phyloP scores from a whole-genome alignment of 2,113 vertebrate genomes.

The Mirounga angustirostris region DNA sequence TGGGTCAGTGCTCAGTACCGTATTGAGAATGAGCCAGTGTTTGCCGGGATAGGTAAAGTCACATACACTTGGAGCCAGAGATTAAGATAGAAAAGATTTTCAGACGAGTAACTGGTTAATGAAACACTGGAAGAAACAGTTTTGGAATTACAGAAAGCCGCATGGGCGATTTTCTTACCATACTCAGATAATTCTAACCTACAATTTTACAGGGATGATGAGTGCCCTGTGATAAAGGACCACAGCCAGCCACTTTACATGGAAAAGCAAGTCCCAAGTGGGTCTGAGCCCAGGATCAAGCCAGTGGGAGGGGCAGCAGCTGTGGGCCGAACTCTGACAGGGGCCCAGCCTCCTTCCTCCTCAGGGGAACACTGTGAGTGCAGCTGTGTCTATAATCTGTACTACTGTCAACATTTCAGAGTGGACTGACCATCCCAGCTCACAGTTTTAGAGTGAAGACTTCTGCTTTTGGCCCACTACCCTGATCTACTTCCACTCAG shows the following conservation, averaged over 20 bases:
- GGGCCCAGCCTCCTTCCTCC: background rate
- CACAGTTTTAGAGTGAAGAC: background rate
- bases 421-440: background rate
- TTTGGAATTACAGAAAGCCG: background rate
- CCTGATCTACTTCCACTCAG: background rate
- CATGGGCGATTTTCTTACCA: background rate
- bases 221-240: background rate
- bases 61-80: background rate
- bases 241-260: background rate
- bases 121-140: background rate
- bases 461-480: background rate
- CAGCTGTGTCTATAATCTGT: no score
- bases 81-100: background rate
- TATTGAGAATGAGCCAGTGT: background rate
- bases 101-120: background rate
- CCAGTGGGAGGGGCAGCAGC: background rate
- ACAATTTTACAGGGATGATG: background rate
- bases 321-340: background rate
- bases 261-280: background rate
- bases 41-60: background rate
- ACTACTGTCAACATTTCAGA: background rate
- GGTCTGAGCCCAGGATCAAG: background rate
- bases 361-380: background rate
- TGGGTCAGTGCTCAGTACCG: background rate
- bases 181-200: background rate